Conservation (phyloP, 2,888 invertebrate species). For the Philaethria dido region DNA sequence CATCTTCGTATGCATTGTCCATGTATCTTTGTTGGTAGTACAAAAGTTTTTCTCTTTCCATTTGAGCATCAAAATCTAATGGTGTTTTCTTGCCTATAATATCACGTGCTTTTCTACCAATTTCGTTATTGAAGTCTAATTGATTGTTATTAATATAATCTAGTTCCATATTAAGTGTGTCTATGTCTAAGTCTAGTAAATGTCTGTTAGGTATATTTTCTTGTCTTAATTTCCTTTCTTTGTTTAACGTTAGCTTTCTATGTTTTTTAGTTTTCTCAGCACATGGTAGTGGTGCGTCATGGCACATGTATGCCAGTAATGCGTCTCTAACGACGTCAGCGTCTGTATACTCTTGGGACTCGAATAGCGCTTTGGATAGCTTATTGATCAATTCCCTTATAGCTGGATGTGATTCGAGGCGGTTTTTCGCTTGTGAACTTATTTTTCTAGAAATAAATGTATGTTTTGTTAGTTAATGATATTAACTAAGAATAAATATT, state of each 20-base stretch:
- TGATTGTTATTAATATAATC: constrained; percentile 77
- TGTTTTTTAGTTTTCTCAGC: constrained; percentile 65
- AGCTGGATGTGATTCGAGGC: constrained; percentile 89
- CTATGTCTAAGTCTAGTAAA: constrained; percentile 70
- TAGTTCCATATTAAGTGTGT: constrained; percentile 72
- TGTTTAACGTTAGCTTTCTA: constrained; percentile 54
- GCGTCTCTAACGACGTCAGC: constrained; percentile 91
- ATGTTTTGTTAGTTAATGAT: neutral
- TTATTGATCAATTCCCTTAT: constrained; percentile 88
- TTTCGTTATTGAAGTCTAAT: constrained; percentile 73
- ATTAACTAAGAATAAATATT: too few relatives aligned
- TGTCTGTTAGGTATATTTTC: constrained; percentile 55
- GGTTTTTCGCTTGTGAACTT: constrained; percentile 84
- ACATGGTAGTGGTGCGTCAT: constrained; percentile 92
- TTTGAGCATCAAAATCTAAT: constrained; percentile 78
- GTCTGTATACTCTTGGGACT: constrained; percentile 86
- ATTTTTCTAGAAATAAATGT: constrained; percentile 72
- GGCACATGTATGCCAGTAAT: constrained; percentile 92
- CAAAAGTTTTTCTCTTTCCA: constrained; percentile 77
- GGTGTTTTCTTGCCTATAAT: constrained; percentile 72
- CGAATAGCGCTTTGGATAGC: constrained; percentile 86
- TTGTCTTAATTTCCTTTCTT: constrained; percentile 53
- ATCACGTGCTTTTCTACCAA: constrained; percentile 73
- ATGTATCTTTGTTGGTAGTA: constrained; percentile 77
- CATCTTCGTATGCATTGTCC: constrained; percentile 75